Base-by-base conservation (phyloP, 2,888 invertebrate genomes). In the Apoda limacodes region DNA sequence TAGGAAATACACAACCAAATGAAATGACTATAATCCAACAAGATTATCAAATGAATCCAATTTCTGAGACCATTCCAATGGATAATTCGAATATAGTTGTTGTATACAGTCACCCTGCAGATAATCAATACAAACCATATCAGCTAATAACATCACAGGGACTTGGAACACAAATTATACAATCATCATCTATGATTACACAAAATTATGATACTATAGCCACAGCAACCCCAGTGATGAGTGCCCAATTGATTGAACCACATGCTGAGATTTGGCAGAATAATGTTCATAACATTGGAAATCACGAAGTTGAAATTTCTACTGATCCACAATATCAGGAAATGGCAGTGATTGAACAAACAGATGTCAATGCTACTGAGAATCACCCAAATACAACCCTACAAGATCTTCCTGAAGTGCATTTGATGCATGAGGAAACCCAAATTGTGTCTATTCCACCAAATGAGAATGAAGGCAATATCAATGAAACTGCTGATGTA, bases 1-100 rank as follows among this genome's bases (percentile, higher is more conserved):
- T 85, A 37, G 69, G 82, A 27, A 72, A 60, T 30, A 63, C 83
- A n/a, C 82, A 83, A 25, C 66, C 82, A 40, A 85, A 82, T 65
- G 67, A 85, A 26, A 84, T 86, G 53, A 85, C 86, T 85, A 85
- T 86, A 29, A 66, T 86, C 25, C 85, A 82, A 40, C 83, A 86
- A 43, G 75, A 83, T 40, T 85, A 80, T 53, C 82, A 83, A 34
- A 59, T 85, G 20, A 85, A 82, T 66, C 84, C n/a, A n/a, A n/a
- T 80, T 12, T 65, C 80, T 37, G 72, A 82, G 43, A 54, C 74
- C 17, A 72, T 78, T 30, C 44, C 71, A 21, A 48, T 60, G 32
- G 82, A 84, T 37, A 84, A 83, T 57, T 82, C 84, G 2, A 86
- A 85, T 46, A 85, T 86, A 52, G 85, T 86, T 9, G 85, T 86